Evolutionary conservation across 1,140 invertebrate species (phyloP).

Genomic region (Papilio xuthus): DNA sequence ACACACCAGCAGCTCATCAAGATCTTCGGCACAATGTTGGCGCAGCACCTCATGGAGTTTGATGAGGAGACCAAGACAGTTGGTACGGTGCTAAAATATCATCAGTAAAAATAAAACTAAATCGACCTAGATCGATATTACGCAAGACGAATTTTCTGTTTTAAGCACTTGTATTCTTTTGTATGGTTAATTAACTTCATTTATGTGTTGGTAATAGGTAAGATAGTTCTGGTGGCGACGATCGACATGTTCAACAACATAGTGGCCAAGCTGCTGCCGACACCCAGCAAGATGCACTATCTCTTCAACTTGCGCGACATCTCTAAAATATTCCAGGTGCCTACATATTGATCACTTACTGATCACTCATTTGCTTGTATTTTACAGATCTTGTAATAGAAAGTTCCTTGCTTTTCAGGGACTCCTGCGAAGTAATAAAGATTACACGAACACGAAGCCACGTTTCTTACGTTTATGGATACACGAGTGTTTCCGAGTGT

Average conservation of each 20-base stretch:
- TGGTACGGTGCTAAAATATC: conserved; percentile 64
- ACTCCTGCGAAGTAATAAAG: conserved; percentile 87
- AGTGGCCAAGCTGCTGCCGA: conserved; percentile 88
- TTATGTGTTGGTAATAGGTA: conserved; percentile 56
- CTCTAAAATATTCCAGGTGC: conserved; percentile 86
- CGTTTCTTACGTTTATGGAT: conserved; percentile 90
- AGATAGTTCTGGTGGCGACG: conserved; percentile 82
- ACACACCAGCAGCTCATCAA: conserved; percentile 88
- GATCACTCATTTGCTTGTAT: too few relatives aligned
- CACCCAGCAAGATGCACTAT: conserved; percentile 94
- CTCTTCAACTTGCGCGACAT: conserved; percentile 94
- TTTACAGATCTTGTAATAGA: not conserved
- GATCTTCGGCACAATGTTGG: conserved; percentile 92
- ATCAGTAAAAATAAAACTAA: too few relatives aligned
- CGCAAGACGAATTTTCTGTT: not conserved
- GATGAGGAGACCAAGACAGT: conserved; percentile 89
- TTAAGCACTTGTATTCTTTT: not conserved
- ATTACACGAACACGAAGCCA: conserved; percentile 87
- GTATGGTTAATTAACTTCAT: not conserved
- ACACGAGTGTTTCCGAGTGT: conserved; percentile 92
- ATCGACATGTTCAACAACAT: conserved; percentile 89
- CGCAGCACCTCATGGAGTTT: conserved; percentile 89
- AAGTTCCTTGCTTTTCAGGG: conserved; percentile 82
- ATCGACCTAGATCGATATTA: too few relatives aligned
- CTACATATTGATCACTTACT: conserved; percentile 9